Percentiles rank a stretch among this genome's conserved stretches.
Conservation (phyloP, 1,140 invertebrate species). For the Drosophila nebulosa region DNA sequence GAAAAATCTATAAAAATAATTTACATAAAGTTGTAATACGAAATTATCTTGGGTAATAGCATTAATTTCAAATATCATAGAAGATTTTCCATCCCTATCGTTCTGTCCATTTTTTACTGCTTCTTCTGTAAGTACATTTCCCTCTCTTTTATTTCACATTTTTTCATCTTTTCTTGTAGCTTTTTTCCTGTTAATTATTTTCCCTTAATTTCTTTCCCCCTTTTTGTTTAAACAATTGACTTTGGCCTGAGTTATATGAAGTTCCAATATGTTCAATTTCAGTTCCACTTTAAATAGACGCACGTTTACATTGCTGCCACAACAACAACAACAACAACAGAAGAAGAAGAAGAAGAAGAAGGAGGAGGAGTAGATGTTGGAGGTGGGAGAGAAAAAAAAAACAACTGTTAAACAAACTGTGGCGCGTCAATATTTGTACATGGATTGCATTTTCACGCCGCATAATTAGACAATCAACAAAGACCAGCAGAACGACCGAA, state of each 20-base stretch:
- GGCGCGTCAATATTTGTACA: slow-evolving; percentile 70
- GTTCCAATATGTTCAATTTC: slow-evolving; percentile 40
- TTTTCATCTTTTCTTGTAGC: not conserved
- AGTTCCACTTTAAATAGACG: slow-evolving; percentile 67
- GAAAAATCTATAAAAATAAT: too few species aligned
- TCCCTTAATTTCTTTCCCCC: not conserved
- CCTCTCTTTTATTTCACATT: not conserved
- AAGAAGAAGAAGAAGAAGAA: slow-evolving; percentile 25
- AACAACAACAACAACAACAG: slow-evolving; percentile 25
- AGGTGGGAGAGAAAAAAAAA: too few species aligned
- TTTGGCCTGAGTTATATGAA: not conserved
- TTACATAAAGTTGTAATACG: too few species aligned
- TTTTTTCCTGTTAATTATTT: slow-evolving; percentile 15
- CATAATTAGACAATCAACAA: slow-evolving; percentile 57
- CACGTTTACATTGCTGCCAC: slow-evolving; percentile 16
- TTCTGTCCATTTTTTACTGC: not conserved
- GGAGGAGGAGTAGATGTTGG: not conserved
- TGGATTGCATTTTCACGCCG: slow-evolving; percentile 75
- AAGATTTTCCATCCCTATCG: too few species aligned
- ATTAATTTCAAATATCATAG: too few species aligned
- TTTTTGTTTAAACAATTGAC: slow-evolving; percentile 62
- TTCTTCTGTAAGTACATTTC: too few species aligned
- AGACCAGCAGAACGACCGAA: not conserved
- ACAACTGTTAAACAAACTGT: slow-evolving; percentile 21
- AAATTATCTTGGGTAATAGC: too few species aligned